Evolutionary conservation across 2,797 vertebrate genomes (phyloP), one percentile per base, ranked within the genome.

Genomic region (Pampus argenteus): DNA sequence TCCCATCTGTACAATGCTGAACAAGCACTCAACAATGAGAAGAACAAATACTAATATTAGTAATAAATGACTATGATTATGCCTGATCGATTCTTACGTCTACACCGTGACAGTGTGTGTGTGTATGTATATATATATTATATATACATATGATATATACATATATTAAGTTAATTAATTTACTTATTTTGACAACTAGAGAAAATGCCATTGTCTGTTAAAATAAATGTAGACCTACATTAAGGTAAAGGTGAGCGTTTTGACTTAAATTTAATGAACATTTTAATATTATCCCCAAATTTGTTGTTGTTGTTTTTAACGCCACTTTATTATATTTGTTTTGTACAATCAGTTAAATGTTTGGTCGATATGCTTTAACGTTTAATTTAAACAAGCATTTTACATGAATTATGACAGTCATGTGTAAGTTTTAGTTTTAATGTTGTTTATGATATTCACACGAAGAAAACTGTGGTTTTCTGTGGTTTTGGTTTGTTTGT

Each of bases 11-110:
- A 64, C 75, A 60, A 61, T 48, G 66, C 58, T 17, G 63, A 69
- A 79, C 54, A 44, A 44, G 71, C 71, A 74, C 74, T 79, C 59
- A 60, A 58, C 61, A 71, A 15, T 22, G 51, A 79, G 11, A 67
- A 40, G 13, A 60, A 61, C 42, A 40, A 52, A 61, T 67, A 51
- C 29, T 56, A 20, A 49, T 49, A 42, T 42, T 52, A 34, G 36
- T 50, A 28, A 38, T 29, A 44, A 28, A 22, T 51, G 3, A 51
- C 14, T 1, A 38, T 29, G 1, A 54, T 36, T 44, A 1, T 31
- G 29, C 10, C 11, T 1, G 9, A 17, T 45, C 13, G 14, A 63
- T 68, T 8, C 17, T 36, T 58, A 42, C 38, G 66, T 64, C 28
- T 34, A 17, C 14, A 25, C 5, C 15, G 1, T 29, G 8, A 38